These are phyloP conservation scores for Malthinus seriepunctatus DNA, from an alignment of 2,888 invertebrate genomes.

Conservation along the genomic window DNA sequence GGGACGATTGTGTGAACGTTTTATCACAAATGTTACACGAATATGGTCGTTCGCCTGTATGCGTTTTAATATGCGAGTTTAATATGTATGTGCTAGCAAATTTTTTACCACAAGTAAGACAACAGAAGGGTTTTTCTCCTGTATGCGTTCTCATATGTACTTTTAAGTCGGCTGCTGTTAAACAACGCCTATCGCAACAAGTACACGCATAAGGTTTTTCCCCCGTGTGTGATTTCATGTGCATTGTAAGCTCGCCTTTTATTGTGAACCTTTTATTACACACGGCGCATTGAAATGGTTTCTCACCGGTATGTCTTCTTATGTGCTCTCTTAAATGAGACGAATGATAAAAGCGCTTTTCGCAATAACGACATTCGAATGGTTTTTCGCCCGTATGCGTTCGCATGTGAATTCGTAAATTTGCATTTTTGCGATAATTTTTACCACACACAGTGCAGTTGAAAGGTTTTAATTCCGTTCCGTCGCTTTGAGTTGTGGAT, in stretches of 20 bases:
- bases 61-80: constrained; percentile 63
- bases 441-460: constrained; percentile 48
- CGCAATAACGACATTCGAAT: constrained; percentile 52
- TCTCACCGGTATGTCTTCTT: constrained; percentile 51
- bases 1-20: constrained; percentile 64
- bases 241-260: constrained; percentile 53
- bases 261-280: constrained; percentile 51
- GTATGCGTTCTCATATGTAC: constrained; percentile 57
- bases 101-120: constrained; percentile 52
- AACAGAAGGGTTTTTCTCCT: constrained; percentile 50
- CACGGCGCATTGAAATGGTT: constrained; percentile 50
- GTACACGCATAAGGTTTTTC: constrained; percentile 59
- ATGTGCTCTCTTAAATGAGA: constrained; percentile 51
- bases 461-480: constrained; percentile 38
- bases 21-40: constrained; percentile 62
- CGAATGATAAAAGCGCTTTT: constrained; percentile 51
- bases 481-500: constrained; percentile 22
- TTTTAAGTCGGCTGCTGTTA: constrained; percentile 58
- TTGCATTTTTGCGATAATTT: constrained; percentile 50
- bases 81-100: constrained; percentile 65
- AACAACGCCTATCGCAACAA: constrained; percentile 61
- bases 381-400: constrained; percentile 53
- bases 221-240: constrained; percentile 60
- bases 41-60: constrained; percentile 66
- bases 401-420: constrained; percentile 50